A percentile compares a stretch with the other conserved stretches of the same genome.
Conservation (phyloP, 1,140 invertebrate genomes). For the Drosophila sp. region DNA sequence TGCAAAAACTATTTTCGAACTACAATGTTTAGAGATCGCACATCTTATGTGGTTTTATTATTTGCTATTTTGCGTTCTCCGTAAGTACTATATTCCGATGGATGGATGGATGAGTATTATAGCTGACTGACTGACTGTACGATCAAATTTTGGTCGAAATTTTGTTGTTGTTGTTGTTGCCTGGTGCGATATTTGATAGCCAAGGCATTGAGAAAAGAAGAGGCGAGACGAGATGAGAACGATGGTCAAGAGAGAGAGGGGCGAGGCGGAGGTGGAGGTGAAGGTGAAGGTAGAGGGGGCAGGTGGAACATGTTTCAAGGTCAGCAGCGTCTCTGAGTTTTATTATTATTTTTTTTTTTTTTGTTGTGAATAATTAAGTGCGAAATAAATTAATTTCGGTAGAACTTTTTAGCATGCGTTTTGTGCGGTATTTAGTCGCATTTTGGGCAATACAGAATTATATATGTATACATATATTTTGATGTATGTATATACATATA, state of each 20-base stretch:
- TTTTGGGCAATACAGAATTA: conserved; percentile 20
- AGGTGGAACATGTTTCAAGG: conserved; percentile 47
- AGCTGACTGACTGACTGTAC: conserved; percentile 18
- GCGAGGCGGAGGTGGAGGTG: neutral
- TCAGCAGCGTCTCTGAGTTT: conserved; percentile 43
- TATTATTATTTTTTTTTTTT: conserved; percentile 9
- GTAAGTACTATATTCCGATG: conserved; percentile 27
- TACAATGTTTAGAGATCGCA: conserved; percentile 33
- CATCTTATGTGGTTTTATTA: conserved; percentile 21
- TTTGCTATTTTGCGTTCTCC: conserved; percentile 23
- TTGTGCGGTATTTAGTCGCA: conserved; percentile 50
- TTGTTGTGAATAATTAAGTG: conserved; percentile 73
- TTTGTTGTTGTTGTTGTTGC: conserved; percentile 33
- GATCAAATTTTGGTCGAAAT: conserved; percentile 44
- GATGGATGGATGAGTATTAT: conserved; percentile 15
- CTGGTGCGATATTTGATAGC: conserved; percentile 58
- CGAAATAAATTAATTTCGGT: conserved; percentile 75
- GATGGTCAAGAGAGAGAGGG: neutral
- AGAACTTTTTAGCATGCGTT: conserved; percentile 75
- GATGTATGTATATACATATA: neutral
- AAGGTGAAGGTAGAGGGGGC: conserved; percentile 7
- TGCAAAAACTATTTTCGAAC: conserved; percentile 50
- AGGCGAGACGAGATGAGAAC: neutral
- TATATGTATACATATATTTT: conserved; percentile 15
- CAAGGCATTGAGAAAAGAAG: conserved; percentile 38